Evolutionary conservation across 2,113 vertebrate species (phyloP), one percentile per base, ranked within the genome.

Genomic region (Pollimyrus isidori): DNA sequence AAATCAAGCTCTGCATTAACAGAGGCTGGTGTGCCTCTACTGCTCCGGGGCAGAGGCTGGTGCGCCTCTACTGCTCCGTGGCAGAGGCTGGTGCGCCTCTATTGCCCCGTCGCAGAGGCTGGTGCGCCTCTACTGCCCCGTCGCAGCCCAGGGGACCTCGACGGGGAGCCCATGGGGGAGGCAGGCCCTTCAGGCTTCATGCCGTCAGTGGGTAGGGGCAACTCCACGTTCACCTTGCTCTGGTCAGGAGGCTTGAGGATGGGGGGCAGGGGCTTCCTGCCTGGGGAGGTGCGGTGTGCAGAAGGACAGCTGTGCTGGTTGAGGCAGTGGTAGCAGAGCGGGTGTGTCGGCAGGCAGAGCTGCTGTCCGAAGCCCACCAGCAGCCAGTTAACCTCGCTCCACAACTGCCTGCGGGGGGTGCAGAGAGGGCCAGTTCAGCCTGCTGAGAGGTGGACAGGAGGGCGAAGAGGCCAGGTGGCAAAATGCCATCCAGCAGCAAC

Each of bases 301-400:
- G 96, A 95, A 0, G 98, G 98, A 91, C 98, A 99, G 89, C 95
- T 95, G 92, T 95, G 91, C 90, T 92, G 95, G 92, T 98, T 99
- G 92, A 99, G 96, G 95, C 98, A 99, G 85, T 94, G 21, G 0
- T 93, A 94, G 94, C 98, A 99, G 86, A 95, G 95, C 0, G 98
- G 98, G 46, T 84, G 94, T 56, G 97, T 73, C 0, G 98, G 98
- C 48, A 97, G 95, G 93, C 98, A 99, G 87, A 96, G 95, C 94
- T 99, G 98, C 94, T 99, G 98, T 82, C 98, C 98, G 7, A 99
- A 99, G 45, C 98, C 98, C 86, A 99, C 98, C 82, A 99, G 92
- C 39, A 99, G 95, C 95, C 97, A 97, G 92, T 99, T 99, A 58
- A 99, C 96, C 93, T 99, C 97, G 0, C 95, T 94, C 98, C 98